These are phyloP conservation scores for Julus scandinavius DNA, from an alignment of 2,888 invertebrate genomes.

Conservation along the genomic window DNA sequence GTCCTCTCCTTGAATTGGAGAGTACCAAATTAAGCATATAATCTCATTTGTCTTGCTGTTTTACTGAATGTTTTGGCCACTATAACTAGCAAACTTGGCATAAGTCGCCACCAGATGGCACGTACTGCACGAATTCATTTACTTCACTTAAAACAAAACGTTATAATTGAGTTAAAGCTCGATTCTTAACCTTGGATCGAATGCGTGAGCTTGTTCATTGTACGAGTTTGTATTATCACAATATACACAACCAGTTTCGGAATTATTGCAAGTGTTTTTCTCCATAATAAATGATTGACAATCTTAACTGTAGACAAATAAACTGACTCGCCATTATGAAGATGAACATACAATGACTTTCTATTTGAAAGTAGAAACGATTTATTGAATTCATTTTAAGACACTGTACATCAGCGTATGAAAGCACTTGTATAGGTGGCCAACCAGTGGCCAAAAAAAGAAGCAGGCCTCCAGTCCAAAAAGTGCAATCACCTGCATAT, in stretches of 20 bases:
- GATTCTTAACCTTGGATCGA: background rate
- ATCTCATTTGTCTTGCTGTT: background rate
- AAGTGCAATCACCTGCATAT: slow-evolving; percentile 24
- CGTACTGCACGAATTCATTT: background rate
- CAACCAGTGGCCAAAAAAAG: background rate
- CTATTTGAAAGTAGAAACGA: slow-evolving; percentile 2
- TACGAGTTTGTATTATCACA: background rate
- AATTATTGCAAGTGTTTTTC: background rate
- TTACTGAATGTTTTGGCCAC: background rate
- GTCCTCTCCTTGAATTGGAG: too few relatives aligned
- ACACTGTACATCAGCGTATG: background rate
- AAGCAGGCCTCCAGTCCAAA: slow-evolving; percentile 10
- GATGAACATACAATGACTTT: background rate
- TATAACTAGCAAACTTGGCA: too few relatives aligned
- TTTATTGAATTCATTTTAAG: background rate
- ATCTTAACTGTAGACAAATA: background rate
- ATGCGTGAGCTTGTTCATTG: background rate
- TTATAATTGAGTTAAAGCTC: background rate
- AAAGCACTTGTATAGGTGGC: background rate
- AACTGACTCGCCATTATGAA: background rate
- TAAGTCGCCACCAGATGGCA: background rate
- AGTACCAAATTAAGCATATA: too few relatives aligned
- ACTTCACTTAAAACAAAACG: background rate
- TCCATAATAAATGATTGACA: background rate
- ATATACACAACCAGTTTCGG: background rate